Evolutionary conservation across 2,888 invertebrate species (phyloP).

Genomic region (Chrysomela aeneicollis): DNA sequence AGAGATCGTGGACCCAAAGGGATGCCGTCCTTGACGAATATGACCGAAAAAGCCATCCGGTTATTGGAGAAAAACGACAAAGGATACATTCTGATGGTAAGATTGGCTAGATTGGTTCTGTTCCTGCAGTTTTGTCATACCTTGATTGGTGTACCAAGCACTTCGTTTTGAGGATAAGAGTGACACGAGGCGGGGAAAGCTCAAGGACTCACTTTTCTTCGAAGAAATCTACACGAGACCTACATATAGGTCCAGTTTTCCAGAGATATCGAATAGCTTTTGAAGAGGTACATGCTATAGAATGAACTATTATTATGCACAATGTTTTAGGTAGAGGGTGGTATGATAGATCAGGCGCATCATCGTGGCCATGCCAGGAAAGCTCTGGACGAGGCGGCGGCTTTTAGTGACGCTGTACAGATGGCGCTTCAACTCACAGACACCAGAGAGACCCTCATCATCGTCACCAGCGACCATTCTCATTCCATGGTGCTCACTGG

Average conservation of each 20-base stretch:
- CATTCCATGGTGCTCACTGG: constrained; percentile 83
- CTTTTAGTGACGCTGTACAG: constrained; percentile 80
- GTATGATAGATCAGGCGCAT: constrained; percentile 86
- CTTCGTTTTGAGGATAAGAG: too few species aligned
- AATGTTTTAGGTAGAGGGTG: constrained; percentile 78
- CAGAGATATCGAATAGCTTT: too few species aligned
- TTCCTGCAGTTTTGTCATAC: too few species aligned
- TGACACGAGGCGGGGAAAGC: too few species aligned
- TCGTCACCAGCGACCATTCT: constrained; percentile 87
- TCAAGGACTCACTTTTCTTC: too few species aligned
- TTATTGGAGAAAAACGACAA: constrained; percentile 71
- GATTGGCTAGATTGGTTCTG: too few species aligned
- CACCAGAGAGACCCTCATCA: constrained; percentile 70
- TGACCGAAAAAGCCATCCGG: constrained; percentile 80
- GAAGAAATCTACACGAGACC: too few species aligned
- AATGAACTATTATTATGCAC: too few species aligned
- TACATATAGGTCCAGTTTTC: too few species aligned
- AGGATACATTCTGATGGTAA: constrained; percentile 78
- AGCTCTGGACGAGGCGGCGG: constrained; percentile 81
- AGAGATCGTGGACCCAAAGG: constrained; percentile 71
- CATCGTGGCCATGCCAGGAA: constrained; percentile 81
- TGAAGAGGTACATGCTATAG: too few species aligned
- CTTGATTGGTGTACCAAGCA: too few species aligned
- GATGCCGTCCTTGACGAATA: constrained; percentile 80
- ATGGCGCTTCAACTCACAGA: constrained; percentile 68